Conservation (phyloP, 1,140 invertebrate species). For the Drosophila sucinea region DNA sequence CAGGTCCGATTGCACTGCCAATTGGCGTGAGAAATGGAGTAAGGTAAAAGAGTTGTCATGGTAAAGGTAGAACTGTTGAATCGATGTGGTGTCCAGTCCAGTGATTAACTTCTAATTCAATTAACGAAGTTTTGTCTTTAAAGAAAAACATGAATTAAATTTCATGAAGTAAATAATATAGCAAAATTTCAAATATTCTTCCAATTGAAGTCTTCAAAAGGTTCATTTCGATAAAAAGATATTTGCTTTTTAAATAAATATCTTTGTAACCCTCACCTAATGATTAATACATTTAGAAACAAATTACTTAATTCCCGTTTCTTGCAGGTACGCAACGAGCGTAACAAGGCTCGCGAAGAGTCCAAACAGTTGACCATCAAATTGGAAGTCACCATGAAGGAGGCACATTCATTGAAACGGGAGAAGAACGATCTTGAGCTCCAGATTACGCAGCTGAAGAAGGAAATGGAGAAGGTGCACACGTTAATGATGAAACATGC, state of each 20-base stretch:
- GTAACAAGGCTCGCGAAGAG: constrained; percentile 94
- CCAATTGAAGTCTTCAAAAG: too few species aligned
- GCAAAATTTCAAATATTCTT: too few species aligned
- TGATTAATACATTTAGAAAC: constrained; percentile 24
- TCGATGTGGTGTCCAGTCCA: constrained; percentile 39
- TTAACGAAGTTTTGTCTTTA: background rate
- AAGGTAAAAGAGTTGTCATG: constrained; percentile 86
- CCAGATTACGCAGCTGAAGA: constrained; percentile 92
- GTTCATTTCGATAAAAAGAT: too few species aligned
- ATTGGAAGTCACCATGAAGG: constrained; percentile 91
- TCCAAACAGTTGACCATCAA: constrained; percentile 91
- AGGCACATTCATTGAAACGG: constrained; percentile 89
- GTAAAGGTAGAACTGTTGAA: constrained; percentile 38
- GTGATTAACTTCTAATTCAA: background rate
- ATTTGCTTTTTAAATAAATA: too few species aligned
- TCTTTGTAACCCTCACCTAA: too few species aligned
- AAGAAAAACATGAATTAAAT: background rate
- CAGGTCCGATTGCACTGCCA: constrained; percentile 89
- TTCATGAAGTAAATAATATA: background rate
- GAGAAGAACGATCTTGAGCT: constrained; percentile 91
- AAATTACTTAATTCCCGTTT: constrained; percentile 20
- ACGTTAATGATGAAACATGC: constrained; percentile 88
- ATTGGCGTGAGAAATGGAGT: constrained; percentile 96
- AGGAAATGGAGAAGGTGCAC: constrained; percentile 91
- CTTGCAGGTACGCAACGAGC: constrained; percentile 90